Evolutionary conservation across 2,113 vertebrate species (phyloP), one percentile per base, ranked within the genome.

Genomic region (Hyla sarda): DNA sequence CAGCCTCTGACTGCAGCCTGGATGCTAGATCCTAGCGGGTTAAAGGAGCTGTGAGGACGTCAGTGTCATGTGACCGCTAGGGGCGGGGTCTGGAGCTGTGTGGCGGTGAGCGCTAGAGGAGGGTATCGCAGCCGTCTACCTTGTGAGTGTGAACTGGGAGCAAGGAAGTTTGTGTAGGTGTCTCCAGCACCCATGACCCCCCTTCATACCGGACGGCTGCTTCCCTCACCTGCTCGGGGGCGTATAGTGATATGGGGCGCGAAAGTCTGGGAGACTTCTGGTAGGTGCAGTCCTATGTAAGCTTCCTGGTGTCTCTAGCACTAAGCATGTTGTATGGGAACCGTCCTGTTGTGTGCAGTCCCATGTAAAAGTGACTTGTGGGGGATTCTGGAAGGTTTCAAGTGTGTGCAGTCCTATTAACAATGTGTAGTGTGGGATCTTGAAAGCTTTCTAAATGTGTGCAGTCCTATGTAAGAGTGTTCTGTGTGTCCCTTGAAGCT

Each of bases 1-100:
- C 90, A 94, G 90, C 90, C 94, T 96, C 95, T 95, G 93, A 95
- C 95, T 94, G 93, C 94, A 94, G 90, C 92, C 90, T 87, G 21
- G 5, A 52, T 23, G 67, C 67, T 37, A 71, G 67, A 71, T 14
- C 34, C 67, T 21, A 71, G 67, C 19, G 67, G 67, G 67, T 71
- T 71, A 71, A 71, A 71, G 67, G 34, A 69, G 65, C 65, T 34
- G 65, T 21, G 67, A 1, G 16, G 1, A 71, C 67, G 67, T 71
- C 67, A 71, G 67, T 3, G 32, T 5, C 67, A 71, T 23, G 67
- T 71, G 67, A 71, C 67, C 19, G 17, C 14, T 2, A 1, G 6
- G 67, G 67, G 67, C 32, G 67, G 67, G 17, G 67, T 7, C 34
- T 34, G 5, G 2, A 25, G 5, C 10, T 5, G 12, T 25, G 58